These are phyloP conservation scores for Phacellophora camtschatica DNA, from an alignment of 30 jellyfish, hydroid and myxozoan species.

Conservation along the genomic window DNA sequence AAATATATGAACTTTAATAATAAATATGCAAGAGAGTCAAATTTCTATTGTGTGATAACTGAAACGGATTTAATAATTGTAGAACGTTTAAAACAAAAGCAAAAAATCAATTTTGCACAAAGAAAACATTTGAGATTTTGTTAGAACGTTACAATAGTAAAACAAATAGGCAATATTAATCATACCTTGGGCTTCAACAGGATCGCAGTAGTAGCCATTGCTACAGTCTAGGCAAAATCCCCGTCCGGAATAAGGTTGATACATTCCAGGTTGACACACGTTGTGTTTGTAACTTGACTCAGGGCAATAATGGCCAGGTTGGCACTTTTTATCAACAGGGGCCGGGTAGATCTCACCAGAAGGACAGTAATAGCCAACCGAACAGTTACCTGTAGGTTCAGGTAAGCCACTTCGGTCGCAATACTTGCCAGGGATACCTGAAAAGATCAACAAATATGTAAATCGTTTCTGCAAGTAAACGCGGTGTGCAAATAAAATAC, in stretches of 20 bases:
- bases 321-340: slow-evolving; percentile 83
- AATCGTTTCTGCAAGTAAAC: too few species aligned
- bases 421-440: slow-evolving; percentile 94
- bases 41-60: too few species aligned
- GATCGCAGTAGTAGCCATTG: slow-evolving; percentile 91
- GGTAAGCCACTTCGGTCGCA: slow-evolving; percentile 87
- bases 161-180: not conserved
- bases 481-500: too few species aligned
- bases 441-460: too few species aligned
- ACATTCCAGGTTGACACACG: slow-evolving; percentile 89
- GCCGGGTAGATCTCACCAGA: slow-evolving; percentile 91
- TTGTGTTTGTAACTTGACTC: slow-evolving; percentile 71
- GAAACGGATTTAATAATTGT: too few species aligned
- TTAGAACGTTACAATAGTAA: not conserved
- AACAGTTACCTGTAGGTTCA: slow-evolving; percentile 92
- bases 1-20: too few species aligned
- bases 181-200: slow-evolving; percentile 82
- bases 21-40: too few species aligned
- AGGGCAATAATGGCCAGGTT: slow-evolving; percentile 97
- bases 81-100: too few species aligned
- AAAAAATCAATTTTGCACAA: too few species aligned
- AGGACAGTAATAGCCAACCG: slow-evolving; percentile 94
- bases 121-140: too few species aligned
- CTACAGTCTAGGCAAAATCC: slow-evolving; percentile 88
- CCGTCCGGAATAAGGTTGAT: slow-evolving; percentile 81